These are phyloP conservation scores for Clarias platycephalus DNA, from an alignment of 2,797 vertebrate genomes.

Conservation along the genomic window DNA sequence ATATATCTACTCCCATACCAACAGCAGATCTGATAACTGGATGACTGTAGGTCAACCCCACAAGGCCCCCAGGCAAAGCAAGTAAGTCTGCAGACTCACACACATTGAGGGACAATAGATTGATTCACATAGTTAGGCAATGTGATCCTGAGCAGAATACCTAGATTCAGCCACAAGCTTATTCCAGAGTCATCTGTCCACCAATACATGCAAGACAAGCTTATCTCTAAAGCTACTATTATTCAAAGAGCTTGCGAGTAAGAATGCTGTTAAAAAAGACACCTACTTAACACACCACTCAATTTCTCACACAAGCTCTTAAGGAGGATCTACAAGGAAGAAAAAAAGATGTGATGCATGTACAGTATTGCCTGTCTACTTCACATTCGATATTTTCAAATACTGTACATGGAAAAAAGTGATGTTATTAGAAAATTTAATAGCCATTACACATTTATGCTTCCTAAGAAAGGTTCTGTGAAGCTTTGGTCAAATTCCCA, in stretches of 20 bases:
- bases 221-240: not conserved
- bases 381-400: too few relatives aligned
- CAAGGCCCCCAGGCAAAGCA: not conserved
- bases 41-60: not conserved
- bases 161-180: conserved; percentile 1
- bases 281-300: not conserved
- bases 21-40: not conserved
- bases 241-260: not conserved
- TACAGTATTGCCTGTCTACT: too few relatives aligned
- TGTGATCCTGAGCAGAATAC: not conserved
- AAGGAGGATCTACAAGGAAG: not conserved
- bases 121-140: not conserved
- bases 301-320: not conserved
- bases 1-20: not conserved
- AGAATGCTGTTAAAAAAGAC: not conserved
- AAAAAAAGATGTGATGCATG: not conserved
- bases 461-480: too few relatives aligned
- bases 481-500: too few relatives aligned
- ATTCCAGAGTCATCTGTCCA: not conserved
- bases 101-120: not conserved
- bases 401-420: too few relatives aligned
- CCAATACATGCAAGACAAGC: not conserved
- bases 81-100: conserved; percentile 2
- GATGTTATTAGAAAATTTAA: too few relatives aligned
- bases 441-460: too few relatives aligned